phyloP scores from a whole-genome alignment of 2,797 vertebrate species.

The Pangasius mekongensis region DNA sequence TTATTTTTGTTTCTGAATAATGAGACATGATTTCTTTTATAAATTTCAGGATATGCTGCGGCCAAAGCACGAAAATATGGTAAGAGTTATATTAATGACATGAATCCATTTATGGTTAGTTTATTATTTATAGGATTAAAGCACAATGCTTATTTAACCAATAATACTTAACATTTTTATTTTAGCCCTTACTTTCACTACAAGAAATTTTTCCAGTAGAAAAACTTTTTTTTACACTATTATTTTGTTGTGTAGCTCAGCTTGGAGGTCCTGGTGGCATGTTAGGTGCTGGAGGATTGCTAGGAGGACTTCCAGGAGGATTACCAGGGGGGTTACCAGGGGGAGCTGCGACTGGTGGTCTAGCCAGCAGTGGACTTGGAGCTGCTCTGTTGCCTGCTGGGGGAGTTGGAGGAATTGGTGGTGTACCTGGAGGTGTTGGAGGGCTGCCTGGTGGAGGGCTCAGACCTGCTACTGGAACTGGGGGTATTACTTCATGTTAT shows the following conservation, averaged over 20 bases:
- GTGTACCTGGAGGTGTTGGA: conserved; percentile 48
- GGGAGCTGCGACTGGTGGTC: neutral
- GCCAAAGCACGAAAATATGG: conserved; percentile 77
- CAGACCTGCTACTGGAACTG: conserved; percentile 20
- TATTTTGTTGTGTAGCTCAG: conserved; percentile 60
- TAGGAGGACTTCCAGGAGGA: conserved; percentile 57
- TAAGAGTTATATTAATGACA: neutral
- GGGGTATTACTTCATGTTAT: neutral
- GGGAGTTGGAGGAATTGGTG: neutral
- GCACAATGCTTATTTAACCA: neutral
- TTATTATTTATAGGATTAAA: neutral
- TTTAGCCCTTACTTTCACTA: neutral
- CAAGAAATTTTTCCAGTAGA: neutral
- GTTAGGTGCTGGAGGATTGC: conserved; percentile 60
- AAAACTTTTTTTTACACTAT: neutral
- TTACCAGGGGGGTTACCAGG: conserved; percentile 52
- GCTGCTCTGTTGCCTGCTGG: neutral
- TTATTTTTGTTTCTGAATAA: neutral
- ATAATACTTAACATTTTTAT: neutral
- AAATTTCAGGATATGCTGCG: conserved; percentile 65
- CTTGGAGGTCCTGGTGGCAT: conserved; percentile 50
- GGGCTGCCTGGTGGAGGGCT: conserved; percentile 50
- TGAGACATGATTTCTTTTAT: conserved; percentile 5
- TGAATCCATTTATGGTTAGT: neutral
- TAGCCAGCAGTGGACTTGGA: neutral